Percentiles rank a stretch among this genome's conserved stretches.
Evolutionary conservation across 2,888 invertebrate species (phyloP).

Genomic region (Acrobasis suavella): DNA sequence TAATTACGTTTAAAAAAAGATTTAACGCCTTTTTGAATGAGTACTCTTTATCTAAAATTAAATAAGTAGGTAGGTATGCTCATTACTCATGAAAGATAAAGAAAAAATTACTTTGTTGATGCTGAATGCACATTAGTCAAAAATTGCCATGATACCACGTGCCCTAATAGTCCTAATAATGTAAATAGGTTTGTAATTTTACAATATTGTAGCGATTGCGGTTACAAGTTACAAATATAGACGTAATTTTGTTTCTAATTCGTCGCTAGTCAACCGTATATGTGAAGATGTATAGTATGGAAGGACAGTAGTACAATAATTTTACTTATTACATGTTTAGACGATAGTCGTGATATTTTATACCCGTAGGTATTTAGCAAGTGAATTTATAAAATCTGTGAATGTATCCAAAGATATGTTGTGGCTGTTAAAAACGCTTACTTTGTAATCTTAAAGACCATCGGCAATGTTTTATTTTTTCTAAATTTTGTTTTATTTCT

Average conservation of each 20-base stretch:
- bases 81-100: too few species aligned
- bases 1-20: too few species aligned
- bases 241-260: conserved; percentile 21
- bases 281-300: conserved; percentile 23
- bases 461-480: not conserved
- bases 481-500: not conserved
- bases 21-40: too few species aligned
- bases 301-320: conserved; percentile 31
- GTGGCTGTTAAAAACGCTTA: conserved; percentile 33
- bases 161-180: conserved; percentile 13
- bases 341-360: conserved; percentile 35
- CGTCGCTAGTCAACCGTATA: conserved; percentile 27
- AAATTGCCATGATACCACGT: conserved; percentile 6
- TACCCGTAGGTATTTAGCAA: conserved; percentile 38
- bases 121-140: not conserved
- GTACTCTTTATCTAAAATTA: too few species aligned
- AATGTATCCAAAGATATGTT: conserved; percentile 33
- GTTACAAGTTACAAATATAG: not conserved
- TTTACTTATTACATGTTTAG: conserved; percentile 26
- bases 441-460: conserved; percentile 3
- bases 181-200: conserved; percentile 13
- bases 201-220: conserved; percentile 7
- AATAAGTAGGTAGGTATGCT: too few species aligned
- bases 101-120: not conserved
- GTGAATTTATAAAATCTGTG: conserved; percentile 35